Base-by-base conservation (phyloP, 2,888 invertebrate genomes). In the Diarsia brunnea region DNA sequence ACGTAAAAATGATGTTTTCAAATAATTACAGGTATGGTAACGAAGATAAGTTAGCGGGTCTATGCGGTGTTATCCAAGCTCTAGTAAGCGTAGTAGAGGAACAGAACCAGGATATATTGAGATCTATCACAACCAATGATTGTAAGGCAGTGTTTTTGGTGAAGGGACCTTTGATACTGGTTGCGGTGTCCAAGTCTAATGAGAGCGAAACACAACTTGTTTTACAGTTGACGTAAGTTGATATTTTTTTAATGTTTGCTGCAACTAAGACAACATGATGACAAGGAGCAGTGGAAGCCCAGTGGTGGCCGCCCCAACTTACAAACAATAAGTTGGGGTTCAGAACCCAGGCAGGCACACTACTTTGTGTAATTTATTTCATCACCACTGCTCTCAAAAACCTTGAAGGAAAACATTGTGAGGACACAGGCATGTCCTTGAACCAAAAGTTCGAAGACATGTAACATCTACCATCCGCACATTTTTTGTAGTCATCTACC, bases 21-120 rank as follows among this genome's bases (percentile, higher is more conserved):
- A 61, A 38, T 61, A n/a, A 45, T 72, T 94, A 78, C 92, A 98
- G 99, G 90, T 98, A 98, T 95, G 99, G 99, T 10, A 98, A 98
- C 93, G 99, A 99, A 96, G 99, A 99, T 91, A 98, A 99, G 93
- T 95, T 99, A 89, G 99, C 99, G 12, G 99, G 99, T 24, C 95
- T 99, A 24, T 99, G 99, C 96, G 99, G 99, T 24, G 98, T 99
- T 0, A 98, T 99, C 96, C 99, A 99, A 94, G 99, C 99, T 0
- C 94, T 99, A 84, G 99, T 99, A 4, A 99, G 99, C 84, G 98
- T 99, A 87, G 98, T 99, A 0, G 98, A 99, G 91, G 98, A 98
- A 84, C 97, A 98, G 82, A 98, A 98, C 90, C 97, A 97, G 84
- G 99, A 99, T 95, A 98, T 98, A 83, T 97, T 99, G 80, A 97